Conservation (phyloP, 2,888 invertebrate species). For the Ochropleura plecta region DNA sequence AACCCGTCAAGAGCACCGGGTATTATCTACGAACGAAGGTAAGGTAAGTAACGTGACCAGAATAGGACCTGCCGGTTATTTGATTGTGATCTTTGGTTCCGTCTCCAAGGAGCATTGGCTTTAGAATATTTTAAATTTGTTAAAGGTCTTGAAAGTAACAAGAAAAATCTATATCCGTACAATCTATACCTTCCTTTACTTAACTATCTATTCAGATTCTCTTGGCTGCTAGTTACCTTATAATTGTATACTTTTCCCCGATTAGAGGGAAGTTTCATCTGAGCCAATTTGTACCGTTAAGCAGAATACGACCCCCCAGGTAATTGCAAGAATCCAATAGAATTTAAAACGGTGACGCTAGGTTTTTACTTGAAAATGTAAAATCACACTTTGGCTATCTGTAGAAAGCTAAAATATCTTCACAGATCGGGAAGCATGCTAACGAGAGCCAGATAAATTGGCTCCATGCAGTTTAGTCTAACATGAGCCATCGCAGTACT, state of each 20-base stretch:
- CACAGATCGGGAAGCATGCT: constrained; percentile 3
- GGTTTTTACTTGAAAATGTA: constrained; percentile 1
- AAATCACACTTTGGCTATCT: constrained; percentile 1
- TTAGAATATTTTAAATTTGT: constrained; percentile 18
- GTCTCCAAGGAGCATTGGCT: background rate
- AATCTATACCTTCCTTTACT: background rate
- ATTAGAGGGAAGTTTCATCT: background rate
- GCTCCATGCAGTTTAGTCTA: background rate
- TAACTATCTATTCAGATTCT: background rate
- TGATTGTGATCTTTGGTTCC: constrained; percentile 32
- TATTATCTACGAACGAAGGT: constrained; percentile 44
- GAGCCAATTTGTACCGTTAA: constrained; percentile 17
- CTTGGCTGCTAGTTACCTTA: background rate
- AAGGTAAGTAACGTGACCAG: constrained; percentile 48
- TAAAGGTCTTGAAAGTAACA: background rate
- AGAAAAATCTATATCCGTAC: background rate
- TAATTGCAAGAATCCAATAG: constrained; percentile 15
- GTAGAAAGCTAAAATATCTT: background rate
- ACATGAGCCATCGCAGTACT: background rate
- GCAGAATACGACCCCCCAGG: constrained; percentile 1
- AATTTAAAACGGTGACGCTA: constrained; percentile 7
- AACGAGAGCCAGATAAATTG: constrained; percentile 15
- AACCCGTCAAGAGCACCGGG: constrained; percentile 35
- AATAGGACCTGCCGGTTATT: constrained; percentile 17
- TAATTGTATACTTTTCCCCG: background rate